phyloP scores from a whole-genome alignment of 2,888 invertebrate genomes.

The Pammene aurita region DNA sequence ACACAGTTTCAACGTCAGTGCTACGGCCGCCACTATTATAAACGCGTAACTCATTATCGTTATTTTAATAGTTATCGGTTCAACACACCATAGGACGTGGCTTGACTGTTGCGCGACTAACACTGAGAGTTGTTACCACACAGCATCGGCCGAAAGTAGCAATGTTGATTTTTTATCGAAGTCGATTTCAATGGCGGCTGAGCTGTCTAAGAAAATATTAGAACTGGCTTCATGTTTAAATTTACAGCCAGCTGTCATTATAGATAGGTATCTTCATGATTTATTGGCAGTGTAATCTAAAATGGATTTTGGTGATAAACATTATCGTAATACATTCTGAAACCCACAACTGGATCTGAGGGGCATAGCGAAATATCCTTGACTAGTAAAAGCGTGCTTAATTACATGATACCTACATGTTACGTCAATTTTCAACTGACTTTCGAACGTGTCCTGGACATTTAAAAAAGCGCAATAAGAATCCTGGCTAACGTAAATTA shows the following conservation, averaged over 20 bases:
- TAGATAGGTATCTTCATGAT: not conserved
- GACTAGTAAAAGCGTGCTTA: too few species aligned
- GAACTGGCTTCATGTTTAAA: conserved; percentile 48
- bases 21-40: conserved; percentile 73
- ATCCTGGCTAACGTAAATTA: too few species aligned
- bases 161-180: conserved; percentile 68
- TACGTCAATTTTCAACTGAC: too few species aligned
- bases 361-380: too few species aligned
- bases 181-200: conserved; percentile 52
- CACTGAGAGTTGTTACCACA: conserved; percentile 60
- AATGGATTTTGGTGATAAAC: too few species aligned
- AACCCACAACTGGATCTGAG: too few species aligned
- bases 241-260: not conserved
- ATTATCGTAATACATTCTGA: too few species aligned
- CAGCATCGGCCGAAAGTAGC: conserved; percentile 50
- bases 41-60: conserved; percentile 66
- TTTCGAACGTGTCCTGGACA: too few species aligned
- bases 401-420: too few species aligned
- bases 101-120: conserved; percentile 52
- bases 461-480: too few species aligned
- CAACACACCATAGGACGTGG: conserved; percentile 19
- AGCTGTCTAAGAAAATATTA: conserved; percentile 50
- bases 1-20: conserved; percentile 70
- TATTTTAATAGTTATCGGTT: conserved; percentile 43
- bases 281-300: too few species aligned